These are phyloP conservation scores for Oreochromis mossambicus DNA, from an alignment of 2,797 vertebrate genomes.

Conservation along the genomic window DNA sequence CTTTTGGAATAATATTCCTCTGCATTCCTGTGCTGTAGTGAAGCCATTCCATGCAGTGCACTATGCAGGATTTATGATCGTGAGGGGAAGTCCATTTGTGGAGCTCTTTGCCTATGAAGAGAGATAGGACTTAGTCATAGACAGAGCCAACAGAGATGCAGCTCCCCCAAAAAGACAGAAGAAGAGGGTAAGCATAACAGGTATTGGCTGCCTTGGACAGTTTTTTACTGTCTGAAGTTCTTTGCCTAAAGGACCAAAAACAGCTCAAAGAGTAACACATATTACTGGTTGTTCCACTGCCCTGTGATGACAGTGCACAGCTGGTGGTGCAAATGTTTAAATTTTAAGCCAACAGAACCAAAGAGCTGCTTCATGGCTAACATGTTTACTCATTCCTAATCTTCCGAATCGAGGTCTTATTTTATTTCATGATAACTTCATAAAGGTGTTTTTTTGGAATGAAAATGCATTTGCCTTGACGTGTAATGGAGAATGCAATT, in stretches of 20 bases:
- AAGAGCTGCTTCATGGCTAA: not conserved
- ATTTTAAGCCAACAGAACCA: not conserved
- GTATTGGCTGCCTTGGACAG: not conserved
- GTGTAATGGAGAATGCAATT: not conserved
- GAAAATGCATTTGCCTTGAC: not conserved
- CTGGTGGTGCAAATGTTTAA: not conserved
- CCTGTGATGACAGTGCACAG: not conserved
- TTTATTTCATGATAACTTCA: not conserved
- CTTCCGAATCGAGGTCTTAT: not conserved
- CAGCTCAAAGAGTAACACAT: not conserved
- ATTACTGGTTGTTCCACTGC: not conserved
- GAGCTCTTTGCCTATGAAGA: not conserved
- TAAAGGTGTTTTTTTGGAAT: not conserved
- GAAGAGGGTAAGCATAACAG: not conserved
- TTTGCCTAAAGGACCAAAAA: not conserved
- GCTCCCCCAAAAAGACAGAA: fast-evolving
- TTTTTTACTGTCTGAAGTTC: not conserved
- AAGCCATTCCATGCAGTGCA: not conserved
- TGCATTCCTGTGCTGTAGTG: no score
- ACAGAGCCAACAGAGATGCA: not conserved
- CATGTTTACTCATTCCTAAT: not conserved
- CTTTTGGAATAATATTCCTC: not conserved
- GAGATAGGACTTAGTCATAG: no score
- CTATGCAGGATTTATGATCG: not conserved
- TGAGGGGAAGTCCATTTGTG: not conserved